Evolutionary conservation across 2,113 vertebrate species (phyloP), one percentile per base, ranked within the genome.

Genomic region (Ranitomeya imitator): DNA sequence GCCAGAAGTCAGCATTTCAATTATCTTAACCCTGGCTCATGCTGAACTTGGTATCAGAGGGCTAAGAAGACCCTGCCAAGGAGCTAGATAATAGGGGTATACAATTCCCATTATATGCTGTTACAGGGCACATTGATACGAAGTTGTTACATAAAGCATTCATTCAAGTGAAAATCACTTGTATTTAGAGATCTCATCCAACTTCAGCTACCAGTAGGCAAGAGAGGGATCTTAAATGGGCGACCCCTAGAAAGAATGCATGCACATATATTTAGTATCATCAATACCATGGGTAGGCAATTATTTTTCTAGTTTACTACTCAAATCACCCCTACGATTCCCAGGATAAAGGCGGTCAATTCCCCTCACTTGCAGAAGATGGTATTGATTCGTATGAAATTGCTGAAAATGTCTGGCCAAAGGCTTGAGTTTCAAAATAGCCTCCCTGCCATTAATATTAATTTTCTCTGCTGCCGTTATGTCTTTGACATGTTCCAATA

Each of bases 1-100:
- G 7, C 54, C 81, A 67, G 69, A 83, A 67, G 37, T 83, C 37
- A 54, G 82, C 63, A 69, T 55, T 69, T 84, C 21, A 54, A 71
- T 71, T 84, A 71, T 84, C 61, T 54, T 67, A 83, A 67, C 81
- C 37, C 61, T 83, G 13, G 57, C 79, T 61, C 57, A 60, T 51
- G 61, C 80, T n/a, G 18, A 19, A 63, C 57, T 82, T n/a, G 54
- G 52, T 79, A 79, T 57, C 45, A 26, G 54, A 79, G 4, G n/a
- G 23, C 9, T 18, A 60, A 23, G 55, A 80, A 31, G 57, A 18
- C 57, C 57, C 16, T 81, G 26, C 55, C 57, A 59, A 60, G 79
- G 3, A 37, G 79, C n/a, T 57, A 60, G 14, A 26, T 57, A 23
- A 55, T 79, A 23, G 52, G 16, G n/a, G 19, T 21, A 9, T 54